Evolutionary conservation across 2,113 vertebrate species (phyloP), one percentile per base, ranked within the genome.

Genomic region (Atractosteus spatula): DNA sequence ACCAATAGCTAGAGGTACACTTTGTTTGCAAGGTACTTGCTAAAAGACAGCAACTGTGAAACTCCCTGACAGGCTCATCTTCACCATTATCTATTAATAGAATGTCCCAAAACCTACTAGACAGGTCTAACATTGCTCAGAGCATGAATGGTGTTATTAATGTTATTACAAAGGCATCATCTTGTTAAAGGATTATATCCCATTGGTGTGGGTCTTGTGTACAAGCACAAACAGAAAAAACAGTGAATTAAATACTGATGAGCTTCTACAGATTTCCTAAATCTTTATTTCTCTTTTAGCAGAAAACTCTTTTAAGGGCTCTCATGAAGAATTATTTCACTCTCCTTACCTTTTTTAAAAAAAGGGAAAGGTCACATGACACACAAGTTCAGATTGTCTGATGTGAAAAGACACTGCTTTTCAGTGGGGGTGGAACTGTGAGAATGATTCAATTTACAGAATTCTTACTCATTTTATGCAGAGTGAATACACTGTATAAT

Each of bases 121-220:
- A 14, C 51, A 16, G 55, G 44, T 51, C 45, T 8, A 11, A 16
- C 44, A 16, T 29, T 57, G 47, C 10, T 55, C 57, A 74, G 44
- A 69, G 59, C 55, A 74, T 54, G 57, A 62, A 59, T 6, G 63
- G 17, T 10, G n/a, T 14, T 45, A 41, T 68, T 74, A 55, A 74
- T 68, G 55, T 68, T 29, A 59, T 42, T 62, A 57, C 57, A 43
- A 44, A 62, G 66, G 45, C 57, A 29, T 10, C 44, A 51, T 10
- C 47, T 51, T 51, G 47, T 51, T 51, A 51, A 51, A 51, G 47
- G 5, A 51, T 51, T 17, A 17, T 42, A 10, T 69, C 57, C 57
- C 4, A 14, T 16, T 51, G 42, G 57, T 59, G 10, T 13, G 57
- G 47, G 6, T 66, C n/a, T 41, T 41, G 55, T 8, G 41, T 64